Percentiles rank a stretch among this genome's conserved stretches.
phyloP scores from a whole-genome alignment of 2,888 invertebrate genomes.

The Nymphalis c-album region DNA sequence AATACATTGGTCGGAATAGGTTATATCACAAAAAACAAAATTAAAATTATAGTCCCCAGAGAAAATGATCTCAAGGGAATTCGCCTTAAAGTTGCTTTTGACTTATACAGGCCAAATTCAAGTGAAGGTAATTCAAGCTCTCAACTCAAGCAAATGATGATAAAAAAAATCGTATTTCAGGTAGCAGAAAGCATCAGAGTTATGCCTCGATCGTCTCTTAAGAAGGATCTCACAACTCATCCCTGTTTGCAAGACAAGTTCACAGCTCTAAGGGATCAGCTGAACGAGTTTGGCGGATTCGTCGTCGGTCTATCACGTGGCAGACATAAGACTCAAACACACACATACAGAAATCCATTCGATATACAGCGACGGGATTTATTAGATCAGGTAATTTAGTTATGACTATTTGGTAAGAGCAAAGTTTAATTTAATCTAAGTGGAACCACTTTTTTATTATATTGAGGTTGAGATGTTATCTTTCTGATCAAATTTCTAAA shows the following conservation, averaged over 20 bases:
- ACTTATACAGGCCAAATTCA: too few species aligned
- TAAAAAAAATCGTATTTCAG: slow-evolving; percentile 46
- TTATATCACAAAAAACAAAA: too few species aligned
- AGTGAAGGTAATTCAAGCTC: too few species aligned
- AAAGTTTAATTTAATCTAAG: too few species aligned
- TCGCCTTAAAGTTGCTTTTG: too few species aligned
- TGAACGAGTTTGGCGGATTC: slow-evolving; percentile 92
- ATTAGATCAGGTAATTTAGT: slow-evolving; percentile 86
- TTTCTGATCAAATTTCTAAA: too few species aligned
- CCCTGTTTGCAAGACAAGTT: slow-evolving; percentile 92
- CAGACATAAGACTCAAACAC: slow-evolving; percentile 76
- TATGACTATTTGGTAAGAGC: too few species aligned
- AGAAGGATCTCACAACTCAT: slow-evolving; percentile 91
- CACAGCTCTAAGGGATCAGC: slow-evolving; percentile 89
- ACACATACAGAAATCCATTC: slow-evolving; percentile 95
- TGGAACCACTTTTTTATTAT: too few species aligned
- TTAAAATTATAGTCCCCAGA: too few species aligned
- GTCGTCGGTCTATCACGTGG: slow-evolving; percentile 86
- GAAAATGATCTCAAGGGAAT: too few species aligned
- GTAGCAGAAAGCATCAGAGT: slow-evolving; percentile 89
- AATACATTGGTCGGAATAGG: too few species aligned
- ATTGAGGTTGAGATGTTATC: too few species aligned
- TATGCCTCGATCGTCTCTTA: slow-evolving; percentile 85
- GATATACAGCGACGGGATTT: slow-evolving; percentile 95
- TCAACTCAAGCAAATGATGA: neutral